Evolutionary conservation across 2,888 invertebrate species (phyloP), one percentile per base, ranked within the genome.

Genomic region (Drosophila birchii): DNA sequence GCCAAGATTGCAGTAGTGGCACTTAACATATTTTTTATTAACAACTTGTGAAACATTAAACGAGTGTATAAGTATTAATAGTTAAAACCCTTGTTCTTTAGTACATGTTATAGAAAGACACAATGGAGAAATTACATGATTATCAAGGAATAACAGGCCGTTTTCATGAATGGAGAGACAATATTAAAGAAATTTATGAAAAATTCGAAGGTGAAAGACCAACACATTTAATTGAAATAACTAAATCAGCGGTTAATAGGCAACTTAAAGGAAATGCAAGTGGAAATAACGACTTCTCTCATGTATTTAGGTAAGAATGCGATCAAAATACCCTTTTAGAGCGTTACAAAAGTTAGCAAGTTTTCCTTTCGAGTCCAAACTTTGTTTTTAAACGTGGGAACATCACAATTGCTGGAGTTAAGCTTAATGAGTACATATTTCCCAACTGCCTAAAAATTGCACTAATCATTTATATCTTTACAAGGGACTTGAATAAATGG

Each of bases 101-200:
- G 18, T 12, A 45, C 7, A 26, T n/a, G 9, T 43, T 3, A 1
- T 11, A 12, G 1, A 8, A 56, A 23, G 7, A 5, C 16, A 34
- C 20, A 7, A 95, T 95, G 88, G 96, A 97, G 79, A 97, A 97
- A 91, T 92, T 97, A 60, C 94, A 96, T 86, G 96, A 96, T 81
- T 97, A 97, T 91, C 95, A 96, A 90, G 97, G 97, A 0, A 92
- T 95, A 58, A 92, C 95, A 2, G 97, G 97, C 9, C 94, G 96
- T 29, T 90, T 96, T 34, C 97, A 97, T 88, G 94, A 94, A 23
- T 93, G 94, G 74, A 94, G 95, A 53, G 96, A 96, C 77, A 93
- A 93, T 63, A 93, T 95, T 41, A 94, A 94, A 63, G 95, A 95
- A 88, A 94, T 94, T 72, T 95, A 94, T 94, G 90, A 93, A 3